Conservation (phyloP, 2,113 vertebrate genomes). For the Tragelaphus strepsiceros region DNA sequence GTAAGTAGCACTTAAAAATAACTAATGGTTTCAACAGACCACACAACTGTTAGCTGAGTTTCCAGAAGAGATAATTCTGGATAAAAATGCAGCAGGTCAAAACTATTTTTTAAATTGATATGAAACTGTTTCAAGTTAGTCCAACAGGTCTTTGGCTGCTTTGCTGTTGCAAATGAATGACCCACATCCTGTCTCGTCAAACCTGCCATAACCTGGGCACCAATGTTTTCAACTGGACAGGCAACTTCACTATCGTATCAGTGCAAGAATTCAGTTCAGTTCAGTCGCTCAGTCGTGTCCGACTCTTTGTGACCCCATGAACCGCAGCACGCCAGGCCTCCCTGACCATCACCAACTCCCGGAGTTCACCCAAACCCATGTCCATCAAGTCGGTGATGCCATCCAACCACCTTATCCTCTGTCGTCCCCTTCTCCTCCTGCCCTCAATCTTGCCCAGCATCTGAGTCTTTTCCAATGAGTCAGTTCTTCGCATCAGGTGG, state of each 20-base stretch:
- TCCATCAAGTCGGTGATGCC: neutral
- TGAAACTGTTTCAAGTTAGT: neutral
- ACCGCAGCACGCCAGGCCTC: neutral
- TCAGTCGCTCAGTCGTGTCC: neutral
- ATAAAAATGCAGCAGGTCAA: neutral
- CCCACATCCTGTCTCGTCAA: neutral
- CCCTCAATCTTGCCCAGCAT: neutral
- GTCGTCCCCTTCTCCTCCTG: neutral
- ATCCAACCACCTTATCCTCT: neutral
- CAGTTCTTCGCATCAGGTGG: too few relatives aligned
- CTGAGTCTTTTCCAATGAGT: neutral
- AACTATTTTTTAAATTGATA: neutral
- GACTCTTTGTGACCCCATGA: neutral
- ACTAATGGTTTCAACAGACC: neutral
- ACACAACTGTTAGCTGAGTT: neutral
- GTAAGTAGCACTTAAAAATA: too few relatives aligned
- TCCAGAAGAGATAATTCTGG: neutral
- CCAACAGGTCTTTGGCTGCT: neutral
- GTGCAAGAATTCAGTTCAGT: neutral
- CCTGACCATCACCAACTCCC: neutral
- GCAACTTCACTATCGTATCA: neutral
- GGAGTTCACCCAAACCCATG: neutral
- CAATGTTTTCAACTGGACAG: neutral
- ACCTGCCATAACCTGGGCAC: neutral
- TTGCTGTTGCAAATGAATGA: neutral